These are phyloP conservation scores for Eupelmus urozonus DNA, from an alignment of 2,888 invertebrate species.

Conservation along the genomic window DNA sequence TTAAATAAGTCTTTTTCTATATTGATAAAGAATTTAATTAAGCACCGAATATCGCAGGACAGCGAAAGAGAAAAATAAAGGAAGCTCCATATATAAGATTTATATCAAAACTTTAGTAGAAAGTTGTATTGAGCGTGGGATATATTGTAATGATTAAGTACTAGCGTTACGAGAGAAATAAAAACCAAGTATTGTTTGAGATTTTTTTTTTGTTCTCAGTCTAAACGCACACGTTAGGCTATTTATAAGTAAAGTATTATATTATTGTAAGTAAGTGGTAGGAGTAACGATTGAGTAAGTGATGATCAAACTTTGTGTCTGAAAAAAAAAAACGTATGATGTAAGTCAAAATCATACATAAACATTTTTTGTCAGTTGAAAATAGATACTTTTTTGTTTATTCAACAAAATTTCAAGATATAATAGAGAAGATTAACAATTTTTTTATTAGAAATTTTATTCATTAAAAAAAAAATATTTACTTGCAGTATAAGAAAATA, in stretches of 20 bases:
- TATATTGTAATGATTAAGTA: constrained; percentile 53
- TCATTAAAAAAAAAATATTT: not conserved
- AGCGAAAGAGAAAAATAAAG: constrained; percentile 51
- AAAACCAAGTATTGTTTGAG: constrained; percentile 31
- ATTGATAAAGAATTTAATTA: constrained; percentile 57
- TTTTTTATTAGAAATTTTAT: not conserved
- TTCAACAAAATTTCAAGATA: not conserved
- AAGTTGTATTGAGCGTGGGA: constrained; percentile 50
- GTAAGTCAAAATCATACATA: constrained; percentile 34
- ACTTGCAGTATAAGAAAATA: not conserved
- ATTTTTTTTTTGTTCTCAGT: constrained; percentile 41
- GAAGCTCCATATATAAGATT: constrained; percentile 51
- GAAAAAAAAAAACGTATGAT: constrained; percentile 15
- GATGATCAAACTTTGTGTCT: constrained; percentile 47
- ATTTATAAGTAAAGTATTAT: constrained; percentile 47
- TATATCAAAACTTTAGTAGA: constrained; percentile 59
- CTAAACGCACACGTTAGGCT: constrained; percentile 56
- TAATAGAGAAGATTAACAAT: too few species aligned
- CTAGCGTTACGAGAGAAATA: constrained; percentile 53
- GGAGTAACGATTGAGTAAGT: constrained; percentile 37
- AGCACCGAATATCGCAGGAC: constrained; percentile 46
- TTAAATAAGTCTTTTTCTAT: constrained; percentile 59
- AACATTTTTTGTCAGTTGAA: constrained; percentile 63
- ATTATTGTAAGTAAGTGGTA: constrained; percentile 50
- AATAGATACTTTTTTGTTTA: constrained; percentile 56